Percentiles rank a stretch among this genome's conserved stretches.
These are phyloP conservation scores for Lasioglossum pauxillum DNA, from an alignment of 2,888 invertebrate species.

Conservation along the genomic window DNA sequence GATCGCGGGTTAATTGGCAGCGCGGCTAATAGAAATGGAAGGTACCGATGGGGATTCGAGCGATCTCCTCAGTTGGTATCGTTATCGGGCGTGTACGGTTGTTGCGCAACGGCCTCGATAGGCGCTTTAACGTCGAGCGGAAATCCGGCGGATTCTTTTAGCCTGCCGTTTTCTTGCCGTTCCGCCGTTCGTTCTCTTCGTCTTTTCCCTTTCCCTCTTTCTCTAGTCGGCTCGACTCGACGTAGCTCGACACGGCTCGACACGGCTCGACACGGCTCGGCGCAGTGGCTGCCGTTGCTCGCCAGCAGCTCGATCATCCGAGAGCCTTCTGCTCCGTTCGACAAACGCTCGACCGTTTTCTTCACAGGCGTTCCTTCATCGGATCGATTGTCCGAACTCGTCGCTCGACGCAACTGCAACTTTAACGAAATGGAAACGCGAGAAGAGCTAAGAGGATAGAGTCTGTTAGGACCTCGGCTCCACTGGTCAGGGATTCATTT, in stretches of 20 bases:
- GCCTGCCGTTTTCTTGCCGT: slow-evolving; percentile 71
- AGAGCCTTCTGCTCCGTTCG: neutral
- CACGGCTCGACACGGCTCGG: neutral
- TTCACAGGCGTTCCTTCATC: neutral
- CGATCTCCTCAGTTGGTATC: slow-evolving; percentile 56
- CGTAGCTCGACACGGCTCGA: too few species aligned
- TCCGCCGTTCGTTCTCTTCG: slow-evolving; percentile 55
- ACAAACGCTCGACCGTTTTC: neutral
- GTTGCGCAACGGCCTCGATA: slow-evolving; percentile 77
- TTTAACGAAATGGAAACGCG: neutral
- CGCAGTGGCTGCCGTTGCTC: slow-evolving; percentile 13
- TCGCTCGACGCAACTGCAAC: neutral
- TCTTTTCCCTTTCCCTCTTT: slow-evolving; percentile 54
- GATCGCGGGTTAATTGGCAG: neutral
- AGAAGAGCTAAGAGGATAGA: neutral
- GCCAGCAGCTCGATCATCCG: slow-evolving; percentile 50
- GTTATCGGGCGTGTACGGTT: slow-evolving; percentile 69
- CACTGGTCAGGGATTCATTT: neutral
- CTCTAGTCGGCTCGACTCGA: slow-evolving; percentile 15
- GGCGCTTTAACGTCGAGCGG: slow-evolving; percentile 74
- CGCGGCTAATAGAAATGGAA: neutral
- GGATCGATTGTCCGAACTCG: neutral
- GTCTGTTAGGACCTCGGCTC: neutral
- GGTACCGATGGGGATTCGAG: neutral
- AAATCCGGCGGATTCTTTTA: slow-evolving; percentile 80